Evolutionary conservation across 2,797 vertebrate genomes (phyloP).

Genomic region (Microtus agrestis): DNA sequence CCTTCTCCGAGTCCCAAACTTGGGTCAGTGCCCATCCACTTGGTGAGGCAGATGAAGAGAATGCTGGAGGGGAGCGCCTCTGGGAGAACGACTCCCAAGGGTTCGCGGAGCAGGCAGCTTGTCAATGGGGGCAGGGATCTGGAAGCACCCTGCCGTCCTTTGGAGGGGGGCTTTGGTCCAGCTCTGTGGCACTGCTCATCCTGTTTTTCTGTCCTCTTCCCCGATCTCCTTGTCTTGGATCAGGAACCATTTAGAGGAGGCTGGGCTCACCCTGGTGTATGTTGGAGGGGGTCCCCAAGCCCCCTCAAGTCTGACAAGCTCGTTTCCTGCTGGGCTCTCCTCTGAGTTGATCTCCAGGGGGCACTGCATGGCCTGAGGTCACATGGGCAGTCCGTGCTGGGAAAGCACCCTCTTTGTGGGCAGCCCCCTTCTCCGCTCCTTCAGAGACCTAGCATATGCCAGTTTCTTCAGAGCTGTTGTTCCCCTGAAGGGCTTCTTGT

Average conservation of each 20-base stretch:
- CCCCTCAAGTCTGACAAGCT: neutral
- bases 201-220: no score
- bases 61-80: neutral
- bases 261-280: neutral
- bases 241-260: neutral
- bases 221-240: neutral
- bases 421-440: neutral
- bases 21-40: neutral
- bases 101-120: neutral
- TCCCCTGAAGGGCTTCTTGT: neutral
- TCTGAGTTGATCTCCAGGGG: neutral
- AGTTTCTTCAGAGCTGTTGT: neutral
- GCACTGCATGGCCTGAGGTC: neutral
- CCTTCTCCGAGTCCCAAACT: neutral
- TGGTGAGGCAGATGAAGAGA: neutral
- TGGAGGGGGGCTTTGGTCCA: neutral
- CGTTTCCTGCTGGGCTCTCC: neutral
- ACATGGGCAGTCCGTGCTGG: neutral
- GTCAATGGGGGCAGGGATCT: neutral
- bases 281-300: neutral
- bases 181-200: neutral
- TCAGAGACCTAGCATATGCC: neutral
- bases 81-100: neutral
- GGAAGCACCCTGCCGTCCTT: neutral
- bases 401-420: neutral